phyloP scores from a whole-genome alignment of 1,140 invertebrate species.

The Bradysia coprophila region DNA sequence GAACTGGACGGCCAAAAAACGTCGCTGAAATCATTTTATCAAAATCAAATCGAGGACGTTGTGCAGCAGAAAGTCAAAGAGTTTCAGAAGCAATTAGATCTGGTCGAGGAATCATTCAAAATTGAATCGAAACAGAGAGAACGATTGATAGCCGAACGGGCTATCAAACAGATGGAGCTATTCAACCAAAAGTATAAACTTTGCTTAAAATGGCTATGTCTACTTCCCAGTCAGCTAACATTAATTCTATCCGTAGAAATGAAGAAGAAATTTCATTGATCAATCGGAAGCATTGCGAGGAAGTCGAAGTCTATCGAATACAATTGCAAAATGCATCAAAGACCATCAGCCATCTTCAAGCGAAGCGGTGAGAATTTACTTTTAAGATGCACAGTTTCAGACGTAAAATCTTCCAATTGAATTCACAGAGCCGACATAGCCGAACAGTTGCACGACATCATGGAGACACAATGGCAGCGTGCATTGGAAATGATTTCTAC shows the following conservation, averaged over 20 bases:
- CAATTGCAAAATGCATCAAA: slow-evolving; percentile 44
- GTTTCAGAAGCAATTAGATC: slow-evolving; percentile 54
- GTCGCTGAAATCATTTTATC: slow-evolving; percentile 52
- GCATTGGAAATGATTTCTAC: slow-evolving; percentile 47
- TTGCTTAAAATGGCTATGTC: slow-evolving; percentile 2
- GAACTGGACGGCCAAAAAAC: slow-evolving; percentile 41
- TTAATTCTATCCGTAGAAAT: slow-evolving; percentile 28
- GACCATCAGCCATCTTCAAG: slow-evolving; percentile 38
- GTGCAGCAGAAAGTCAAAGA: slow-evolving; percentile 55
- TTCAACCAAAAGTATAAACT: slow-evolving; percentile 48
- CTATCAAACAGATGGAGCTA: slow-evolving; percentile 46
- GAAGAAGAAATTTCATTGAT: slow-evolving; percentile 48
- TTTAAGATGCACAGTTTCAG: too few relatives aligned
- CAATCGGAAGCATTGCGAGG: slow-evolving; percentile 60
- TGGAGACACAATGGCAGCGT: slow-evolving; percentile 63
- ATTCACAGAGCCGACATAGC: slow-evolving; percentile 41
- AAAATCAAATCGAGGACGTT: slow-evolving; percentile 57
- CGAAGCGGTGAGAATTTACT: too few relatives aligned
- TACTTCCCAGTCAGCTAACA: background rate
- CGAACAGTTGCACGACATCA: slow-evolving; percentile 50
- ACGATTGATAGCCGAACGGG: slow-evolving; percentile 41
- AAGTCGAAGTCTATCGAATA: slow-evolving; percentile 43
- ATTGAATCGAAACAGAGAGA: slow-evolving; percentile 43
- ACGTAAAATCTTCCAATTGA: too few relatives aligned
- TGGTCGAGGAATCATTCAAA: slow-evolving; percentile 40